Evolutionary conservation across 2,113 vertebrate species (phyloP).

Genomic region (Campylomormyrus tamandua): DNA sequence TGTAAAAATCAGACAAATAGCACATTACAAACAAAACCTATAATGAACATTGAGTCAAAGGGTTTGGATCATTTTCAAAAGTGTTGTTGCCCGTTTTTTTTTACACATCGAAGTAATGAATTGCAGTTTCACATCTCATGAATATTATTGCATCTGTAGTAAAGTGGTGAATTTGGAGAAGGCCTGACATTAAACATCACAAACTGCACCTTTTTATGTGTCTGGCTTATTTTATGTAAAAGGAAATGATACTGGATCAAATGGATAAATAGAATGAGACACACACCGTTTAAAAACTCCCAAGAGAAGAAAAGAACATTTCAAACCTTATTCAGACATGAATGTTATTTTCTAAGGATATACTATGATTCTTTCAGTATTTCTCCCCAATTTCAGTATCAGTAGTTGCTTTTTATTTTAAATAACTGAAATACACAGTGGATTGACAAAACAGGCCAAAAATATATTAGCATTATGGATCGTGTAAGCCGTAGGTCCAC

Average conservation of each 20-base stretch:
- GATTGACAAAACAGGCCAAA: background rate
- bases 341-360: background rate
- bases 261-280: background rate
- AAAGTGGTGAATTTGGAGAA: background rate
- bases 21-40: background rate
- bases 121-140: background rate
- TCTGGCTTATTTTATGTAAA: background rate
- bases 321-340: background rate
- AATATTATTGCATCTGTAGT: background rate
- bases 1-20: background rate
- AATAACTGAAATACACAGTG: background rate
- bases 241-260: background rate
- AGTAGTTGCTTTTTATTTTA: background rate
- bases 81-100: background rate
- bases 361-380: background rate
- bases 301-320: background rate
- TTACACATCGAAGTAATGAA: background rate
- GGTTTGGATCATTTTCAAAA: background rate
- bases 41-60: background rate
- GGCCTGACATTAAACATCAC: background rate
- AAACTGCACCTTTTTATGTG: background rate
- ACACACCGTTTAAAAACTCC: background rate
- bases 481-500: background rate
- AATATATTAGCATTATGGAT: background rate
- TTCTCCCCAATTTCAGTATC: background rate